phyloP scores from a whole-genome alignment of 2,113 vertebrate genomes.

The Tonatia bakeri region DNA sequence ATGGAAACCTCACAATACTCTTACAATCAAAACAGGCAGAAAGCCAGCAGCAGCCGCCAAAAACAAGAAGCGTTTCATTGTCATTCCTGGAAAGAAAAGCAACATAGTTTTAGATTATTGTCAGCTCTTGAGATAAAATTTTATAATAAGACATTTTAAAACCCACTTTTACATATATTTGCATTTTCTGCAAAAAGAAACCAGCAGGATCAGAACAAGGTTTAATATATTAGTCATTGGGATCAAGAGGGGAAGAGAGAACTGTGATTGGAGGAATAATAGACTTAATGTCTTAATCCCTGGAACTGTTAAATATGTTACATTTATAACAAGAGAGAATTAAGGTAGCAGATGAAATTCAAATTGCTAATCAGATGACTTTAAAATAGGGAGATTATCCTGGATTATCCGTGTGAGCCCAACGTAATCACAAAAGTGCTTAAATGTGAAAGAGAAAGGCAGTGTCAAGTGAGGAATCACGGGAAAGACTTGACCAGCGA shows the following conservation, averaged over 20 bases:
- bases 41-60: background rate
- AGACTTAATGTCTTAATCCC: background rate
- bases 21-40: background rate
- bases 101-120: background rate
- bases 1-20: background rate
- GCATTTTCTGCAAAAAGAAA: background rate
- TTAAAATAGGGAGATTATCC: background rate
- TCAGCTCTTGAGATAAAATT: background rate
- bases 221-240: background rate
- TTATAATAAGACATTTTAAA: background rate
- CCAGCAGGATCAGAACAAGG: background rate
- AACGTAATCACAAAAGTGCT: background rate
- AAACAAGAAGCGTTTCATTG: background rate
- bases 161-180: background rate
- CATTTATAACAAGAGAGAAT: background rate
- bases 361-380: background rate
- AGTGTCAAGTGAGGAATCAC: background rate
- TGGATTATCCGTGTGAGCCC: too few relatives aligned
- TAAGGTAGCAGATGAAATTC: background rate
- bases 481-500: background rate
- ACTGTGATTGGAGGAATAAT: background rate
- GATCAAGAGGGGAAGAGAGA: background rate
- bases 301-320: background rate
- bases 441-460: background rate
- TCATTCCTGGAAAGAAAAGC: conserved; percentile 32